Evolutionary conservation across 1,140 invertebrate genomes (phyloP).

Genomic region (Habropoda laboriosa): DNA sequence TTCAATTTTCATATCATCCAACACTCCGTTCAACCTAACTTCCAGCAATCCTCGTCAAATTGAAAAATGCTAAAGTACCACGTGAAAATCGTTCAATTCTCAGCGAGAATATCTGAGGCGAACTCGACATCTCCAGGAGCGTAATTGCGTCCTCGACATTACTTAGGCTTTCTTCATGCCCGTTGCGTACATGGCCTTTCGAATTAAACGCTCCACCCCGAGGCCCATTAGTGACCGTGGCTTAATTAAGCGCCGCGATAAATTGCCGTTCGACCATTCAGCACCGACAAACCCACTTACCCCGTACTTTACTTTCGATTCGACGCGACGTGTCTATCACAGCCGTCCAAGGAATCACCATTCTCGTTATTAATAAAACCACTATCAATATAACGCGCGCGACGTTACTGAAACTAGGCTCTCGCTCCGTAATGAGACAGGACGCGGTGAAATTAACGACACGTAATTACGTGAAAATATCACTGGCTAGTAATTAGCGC

Average conservation of each 20-base stretch:
- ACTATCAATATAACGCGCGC: background rate
- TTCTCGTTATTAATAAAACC: constrained; percentile 2
- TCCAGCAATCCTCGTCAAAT: background rate
- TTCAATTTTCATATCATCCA: background rate
- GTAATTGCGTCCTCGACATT: constrained; percentile 18
- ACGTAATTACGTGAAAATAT: background rate
- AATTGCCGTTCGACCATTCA: constrained; percentile 66
- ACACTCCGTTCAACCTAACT: background rate
- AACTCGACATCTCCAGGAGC: background rate
- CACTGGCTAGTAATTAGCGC: background rate
- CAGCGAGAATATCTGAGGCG: background rate
- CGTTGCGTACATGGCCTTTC: constrained; percentile 41
- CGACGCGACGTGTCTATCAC: constrained; percentile 5
- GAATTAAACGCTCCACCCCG: constrained; percentile 67
- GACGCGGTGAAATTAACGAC: background rate
- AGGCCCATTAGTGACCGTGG: constrained; percentile 69
- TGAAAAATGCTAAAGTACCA: background rate
- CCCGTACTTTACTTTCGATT: constrained; percentile 3
- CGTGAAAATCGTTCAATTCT: too few species aligned
- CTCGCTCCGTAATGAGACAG: background rate
- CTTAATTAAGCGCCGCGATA: constrained; percentile 70
- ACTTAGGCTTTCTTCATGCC: constrained; percentile 28
- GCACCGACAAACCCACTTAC: constrained; percentile 61
- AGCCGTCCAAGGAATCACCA: background rate
- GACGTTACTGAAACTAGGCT: background rate